Conservation (phyloP, 2,113 vertebrate genomes). For the Myotis davidii region DNA sequence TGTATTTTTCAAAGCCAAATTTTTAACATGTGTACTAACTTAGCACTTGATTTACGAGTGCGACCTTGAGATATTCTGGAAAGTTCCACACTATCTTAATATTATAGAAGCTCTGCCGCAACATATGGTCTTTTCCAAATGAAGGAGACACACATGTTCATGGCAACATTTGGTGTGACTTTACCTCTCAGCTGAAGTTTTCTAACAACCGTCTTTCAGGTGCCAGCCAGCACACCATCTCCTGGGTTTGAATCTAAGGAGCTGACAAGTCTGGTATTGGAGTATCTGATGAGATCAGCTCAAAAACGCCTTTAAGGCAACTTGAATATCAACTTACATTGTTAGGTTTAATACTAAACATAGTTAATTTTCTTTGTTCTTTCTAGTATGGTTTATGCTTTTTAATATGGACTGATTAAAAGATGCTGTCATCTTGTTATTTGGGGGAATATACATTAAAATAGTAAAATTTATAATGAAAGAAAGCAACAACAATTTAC, state of each 20-base stretch:
- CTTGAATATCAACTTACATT: background rate
- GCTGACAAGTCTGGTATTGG: background rate
- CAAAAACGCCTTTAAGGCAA: background rate
- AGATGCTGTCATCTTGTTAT: background rate
- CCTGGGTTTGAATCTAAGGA: background rate
- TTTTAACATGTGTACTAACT: background rate
- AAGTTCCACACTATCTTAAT: background rate
- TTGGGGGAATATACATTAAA: background rate
- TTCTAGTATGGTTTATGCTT: background rate
- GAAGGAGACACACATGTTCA: constrained; percentile 8
- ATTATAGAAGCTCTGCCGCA: background rate
- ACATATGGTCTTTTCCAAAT: constrained; percentile 7
- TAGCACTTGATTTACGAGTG: background rate
- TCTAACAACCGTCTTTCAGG: background rate
- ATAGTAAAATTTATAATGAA: background rate
- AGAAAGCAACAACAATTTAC: background rate
- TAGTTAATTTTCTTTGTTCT: background rate
- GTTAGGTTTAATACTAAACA: background rate
- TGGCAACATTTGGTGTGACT: background rate
- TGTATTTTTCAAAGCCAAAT: background rate
- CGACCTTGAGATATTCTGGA: background rate
- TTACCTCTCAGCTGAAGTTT: background rate
- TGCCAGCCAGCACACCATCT: background rate
- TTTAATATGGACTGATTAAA: background rate
- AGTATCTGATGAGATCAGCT: background rate